Conservation (phyloP, 2,113 vertebrate species). For the Epinephelus fuscoguttatus region DNA sequence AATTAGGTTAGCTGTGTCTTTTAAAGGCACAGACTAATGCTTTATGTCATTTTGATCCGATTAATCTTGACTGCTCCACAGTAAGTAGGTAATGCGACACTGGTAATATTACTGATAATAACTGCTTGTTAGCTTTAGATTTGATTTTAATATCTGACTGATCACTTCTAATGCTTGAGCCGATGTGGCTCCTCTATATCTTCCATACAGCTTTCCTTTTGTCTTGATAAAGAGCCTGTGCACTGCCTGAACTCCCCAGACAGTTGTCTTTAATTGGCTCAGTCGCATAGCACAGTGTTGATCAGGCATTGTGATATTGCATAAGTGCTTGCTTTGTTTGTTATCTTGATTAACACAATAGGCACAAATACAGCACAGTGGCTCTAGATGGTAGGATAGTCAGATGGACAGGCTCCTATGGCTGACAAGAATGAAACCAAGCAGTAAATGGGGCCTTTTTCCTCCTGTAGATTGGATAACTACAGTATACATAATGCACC, state of each 20-base stretch:
- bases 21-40: constrained; percentile 48
- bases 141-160: constrained; percentile 54
- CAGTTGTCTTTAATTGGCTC: constrained; percentile 21
- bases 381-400: not conserved
- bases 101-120: constrained; percentile 43
- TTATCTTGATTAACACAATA: constrained; percentile 1
- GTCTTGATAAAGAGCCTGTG: constrained; percentile 18
- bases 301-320: constrained; percentile 5
- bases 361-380: not conserved
- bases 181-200: constrained; percentile 13
- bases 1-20: constrained; percentile 39
- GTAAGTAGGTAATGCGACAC: constrained; percentile 45
- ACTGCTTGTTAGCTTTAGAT: constrained; percentile 47
- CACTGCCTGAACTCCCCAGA: constrained; percentile 12
- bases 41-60: constrained; percentile 41
- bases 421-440: constrained; percentile 3
- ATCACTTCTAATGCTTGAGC: constrained; percentile 21
- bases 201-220: not conserved
- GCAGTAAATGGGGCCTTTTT: not conserved
- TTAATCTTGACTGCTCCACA: constrained; percentile 29
- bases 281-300: not conserved
- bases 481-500: not conserved
- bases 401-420: not conserved
- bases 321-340: not conserved
- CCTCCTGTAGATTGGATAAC: not conserved